Conservation (phyloP, 1,140 invertebrate genomes). For the Diplogasteroides magnus region DNA sequence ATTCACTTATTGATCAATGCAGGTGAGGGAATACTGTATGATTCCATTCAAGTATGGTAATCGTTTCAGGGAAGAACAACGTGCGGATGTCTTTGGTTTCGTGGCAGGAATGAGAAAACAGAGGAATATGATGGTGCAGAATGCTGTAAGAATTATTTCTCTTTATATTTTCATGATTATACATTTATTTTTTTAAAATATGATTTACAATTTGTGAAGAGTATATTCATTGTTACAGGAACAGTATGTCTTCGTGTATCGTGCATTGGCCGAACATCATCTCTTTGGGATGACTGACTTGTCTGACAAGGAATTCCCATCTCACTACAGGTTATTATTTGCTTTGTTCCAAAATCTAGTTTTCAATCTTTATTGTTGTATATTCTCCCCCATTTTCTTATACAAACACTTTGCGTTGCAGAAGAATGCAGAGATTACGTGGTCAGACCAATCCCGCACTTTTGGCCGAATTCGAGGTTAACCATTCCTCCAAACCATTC, state of each 20-base stretch:
- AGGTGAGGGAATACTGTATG: conserved; percentile 72
- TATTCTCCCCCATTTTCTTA: no score
- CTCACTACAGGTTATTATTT: conserved; percentile 59
- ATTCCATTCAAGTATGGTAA: no score
- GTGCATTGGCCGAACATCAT: conserved; percentile 82
- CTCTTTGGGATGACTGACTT: conserved; percentile 90
- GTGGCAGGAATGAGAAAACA: conserved; percentile 81
- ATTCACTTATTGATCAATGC: conserved; percentile 78
- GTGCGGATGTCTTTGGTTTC: conserved; percentile 80
- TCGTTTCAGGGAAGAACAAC: no score
- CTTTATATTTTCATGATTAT: conserved; percentile 8
- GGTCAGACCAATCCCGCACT: no score
- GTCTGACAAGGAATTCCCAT: conserved; percentile 67
- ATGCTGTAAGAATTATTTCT: conserved; percentile 66
- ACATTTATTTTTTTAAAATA: conserved; percentile 11
- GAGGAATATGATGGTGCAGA: conserved; percentile 86
- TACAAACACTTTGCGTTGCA: no score
- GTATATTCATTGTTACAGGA: conserved; percentile 64
- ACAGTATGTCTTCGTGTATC: conserved; percentile 95
- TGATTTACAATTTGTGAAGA: conserved; percentile 4
- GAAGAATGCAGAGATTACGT: no score
- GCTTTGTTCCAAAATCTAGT: no score
- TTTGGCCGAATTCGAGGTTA: no score
- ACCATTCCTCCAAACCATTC: no score
- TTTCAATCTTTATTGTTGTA: no score